Evolutionary conservation across 2,888 invertebrate genomes (phyloP), one percentile per base, ranked within the genome.

Genomic region (Tuta absoluta): DNA sequence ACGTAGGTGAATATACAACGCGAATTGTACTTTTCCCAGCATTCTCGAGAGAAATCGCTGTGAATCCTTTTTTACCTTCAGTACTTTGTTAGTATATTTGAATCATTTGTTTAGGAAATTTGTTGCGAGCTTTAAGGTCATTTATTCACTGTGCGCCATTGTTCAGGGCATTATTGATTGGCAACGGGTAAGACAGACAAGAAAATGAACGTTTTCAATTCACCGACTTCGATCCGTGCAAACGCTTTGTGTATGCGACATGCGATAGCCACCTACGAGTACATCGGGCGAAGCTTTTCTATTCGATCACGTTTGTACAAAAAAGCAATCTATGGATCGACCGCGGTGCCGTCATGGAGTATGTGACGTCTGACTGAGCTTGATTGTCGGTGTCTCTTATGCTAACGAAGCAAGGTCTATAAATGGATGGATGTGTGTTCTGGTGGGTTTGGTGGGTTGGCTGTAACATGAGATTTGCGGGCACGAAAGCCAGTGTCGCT

Each of bases 401-500:
- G 45, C n/a, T 63, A 4, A 63, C n/a, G 65, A 10, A 61, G 63
- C 66, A 73, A 68, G 68, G 73, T 71, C 71, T 66, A 71, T 21
- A 38, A 56, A 58, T 58, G 38, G 58, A 58, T 37, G 56, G 56
- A 33, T 56, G 14, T 28, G 33, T 17, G 56, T 56, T 33, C 28
- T 56, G 24, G n/a, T n/a, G 37, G 48, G 48, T 58, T 57, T 24
- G 24, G n/a, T 21, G 49, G 48, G 48, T 48, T 63, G 19, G 76
- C 75, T 79, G 91, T 89, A 91, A 91, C 82, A 81, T 77, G 86
- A 91, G 86, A 89, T 85, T 83, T 83, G 87, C 81, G 87, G 85
- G 85, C 81, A 81, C 84, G 87, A 89, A 91, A 88, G 83, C 81
- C 86, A 88, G 84, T 89, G 90, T 90, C 88, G 87, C 85, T 90